phyloP scores from a whole-genome alignment of 2,113 vertebrate species.

The Mesoclemmys tuberculata region DNA sequence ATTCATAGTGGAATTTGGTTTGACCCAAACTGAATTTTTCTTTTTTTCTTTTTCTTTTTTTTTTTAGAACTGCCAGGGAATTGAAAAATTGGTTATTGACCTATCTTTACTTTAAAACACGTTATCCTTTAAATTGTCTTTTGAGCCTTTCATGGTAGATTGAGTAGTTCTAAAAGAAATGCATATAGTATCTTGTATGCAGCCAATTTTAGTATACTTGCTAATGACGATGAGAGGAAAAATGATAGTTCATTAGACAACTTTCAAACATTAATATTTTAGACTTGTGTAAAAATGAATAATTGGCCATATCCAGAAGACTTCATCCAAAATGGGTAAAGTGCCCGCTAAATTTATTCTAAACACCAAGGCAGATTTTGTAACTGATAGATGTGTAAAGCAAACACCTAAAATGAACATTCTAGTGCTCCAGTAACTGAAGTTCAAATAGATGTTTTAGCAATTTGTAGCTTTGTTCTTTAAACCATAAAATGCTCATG shows the following conservation, averaged over 20 bases:
- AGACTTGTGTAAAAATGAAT: background rate
- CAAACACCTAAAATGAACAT: background rate
- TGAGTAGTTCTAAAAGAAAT: background rate
- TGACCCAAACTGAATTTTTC: too few relatives aligned
- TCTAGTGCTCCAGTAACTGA: background rate
- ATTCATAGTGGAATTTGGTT: too few relatives aligned
- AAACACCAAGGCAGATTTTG: background rate
- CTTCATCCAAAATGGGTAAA: background rate
- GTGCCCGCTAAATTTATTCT: background rate
- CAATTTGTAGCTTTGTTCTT: too few relatives aligned
- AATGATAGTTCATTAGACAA: background rate
- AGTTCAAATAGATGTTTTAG: too few relatives aligned
- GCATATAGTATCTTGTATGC: rapidly evolving
- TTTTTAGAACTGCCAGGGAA: too few relatives aligned
- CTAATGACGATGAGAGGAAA: background rate
- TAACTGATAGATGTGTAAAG: background rate
- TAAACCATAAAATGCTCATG: too few relatives aligned
- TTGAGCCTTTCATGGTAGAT: rapidly evolving
- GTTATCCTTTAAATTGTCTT: background rate
- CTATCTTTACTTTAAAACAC: too few relatives aligned
- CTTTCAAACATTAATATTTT: background rate
- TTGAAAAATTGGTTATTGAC: background rate
- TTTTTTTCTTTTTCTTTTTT: too few relatives aligned
- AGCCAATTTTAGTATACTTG: background rate
- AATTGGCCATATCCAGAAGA: background rate